These are phyloP conservation scores for Atherinomorus stipes DNA, from an alignment of 2,113 vertebrate genomes.

Conservation along the genomic window DNA sequence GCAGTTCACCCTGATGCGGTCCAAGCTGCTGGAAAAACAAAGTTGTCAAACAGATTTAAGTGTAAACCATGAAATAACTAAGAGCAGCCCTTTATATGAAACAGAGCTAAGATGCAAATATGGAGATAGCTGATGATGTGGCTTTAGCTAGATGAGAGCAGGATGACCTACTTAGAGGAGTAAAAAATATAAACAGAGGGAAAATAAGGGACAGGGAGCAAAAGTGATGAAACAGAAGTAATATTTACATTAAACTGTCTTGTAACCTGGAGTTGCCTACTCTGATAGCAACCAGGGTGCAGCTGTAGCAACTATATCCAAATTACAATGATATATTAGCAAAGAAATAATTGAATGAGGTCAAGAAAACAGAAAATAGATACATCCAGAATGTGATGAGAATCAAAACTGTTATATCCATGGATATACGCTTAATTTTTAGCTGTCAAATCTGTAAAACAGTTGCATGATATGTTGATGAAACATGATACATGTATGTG, in stretches of 20 bases:
- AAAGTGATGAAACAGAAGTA: neutral
- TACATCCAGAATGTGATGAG: neutral
- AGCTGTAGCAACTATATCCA: too few species aligned
- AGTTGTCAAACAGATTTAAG: neutral
- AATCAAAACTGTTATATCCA: neutral
- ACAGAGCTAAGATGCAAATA: constrained; percentile 28
- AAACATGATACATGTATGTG: too few species aligned
- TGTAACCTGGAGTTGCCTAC: neutral
- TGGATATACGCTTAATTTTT: neutral
- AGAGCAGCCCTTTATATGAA: constrained; percentile 20
- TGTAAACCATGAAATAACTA: constrained; percentile 37
- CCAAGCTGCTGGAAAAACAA: constrained; percentile 8
- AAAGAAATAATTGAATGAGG: neutral
- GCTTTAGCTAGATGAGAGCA: constrained; percentile 38
- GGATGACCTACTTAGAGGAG: constrained; percentile 61
- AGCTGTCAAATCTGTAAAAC: neutral
- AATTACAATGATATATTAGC: neutral
- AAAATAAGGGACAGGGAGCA: constrained; percentile 19
- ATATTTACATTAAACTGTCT: neutral
- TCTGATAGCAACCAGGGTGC: neutral
- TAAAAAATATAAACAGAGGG: constrained; percentile 17
- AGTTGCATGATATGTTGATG: neutral
- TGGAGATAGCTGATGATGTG: constrained; percentile 19
- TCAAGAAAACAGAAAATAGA: neutral
- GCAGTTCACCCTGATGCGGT: neutral